phyloP scores from a whole-genome alignment of 2,888 invertebrate genomes.

The Gymnoscelis rufifasciata region DNA sequence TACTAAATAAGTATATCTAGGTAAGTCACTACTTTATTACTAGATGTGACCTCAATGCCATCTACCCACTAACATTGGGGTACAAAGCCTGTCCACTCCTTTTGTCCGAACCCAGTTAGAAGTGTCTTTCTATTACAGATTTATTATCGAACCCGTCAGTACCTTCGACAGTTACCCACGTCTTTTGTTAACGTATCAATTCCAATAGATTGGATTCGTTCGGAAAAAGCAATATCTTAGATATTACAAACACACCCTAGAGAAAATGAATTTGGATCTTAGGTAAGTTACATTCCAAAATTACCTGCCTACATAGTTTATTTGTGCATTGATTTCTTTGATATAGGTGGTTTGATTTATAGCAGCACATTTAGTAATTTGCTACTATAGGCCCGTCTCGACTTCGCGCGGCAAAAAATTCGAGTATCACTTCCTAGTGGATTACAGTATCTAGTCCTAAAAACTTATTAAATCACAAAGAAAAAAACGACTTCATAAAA shows the following conservation, averaged over 20 bases:
- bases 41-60: conserved; percentile 1
- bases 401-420: no score
- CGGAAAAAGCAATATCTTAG: background rate
- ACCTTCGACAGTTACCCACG: conserved; percentile 6
- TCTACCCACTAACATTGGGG: conserved; percentile 6
- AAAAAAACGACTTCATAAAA: no score
- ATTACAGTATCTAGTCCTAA: no score
- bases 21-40: no score
- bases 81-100: conserved; percentile 31
- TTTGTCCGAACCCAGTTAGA: conserved; percentile 31
- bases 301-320: background rate
- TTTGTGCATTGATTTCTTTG: no score
- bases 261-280: background rate
- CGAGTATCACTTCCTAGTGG: no score
- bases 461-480: no score
- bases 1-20: no score
- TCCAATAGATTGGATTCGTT: conserved; percentile 8
- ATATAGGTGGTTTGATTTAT: no score
- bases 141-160: conserved; percentile 24
- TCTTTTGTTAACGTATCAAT: conserved; percentile 14
- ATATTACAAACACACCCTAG: background rate
- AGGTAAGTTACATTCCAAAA: no score
- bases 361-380: no score
- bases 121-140: conserved; percentile 30
- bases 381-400: no score